Evolutionary conservation across 2,797 vertebrate genomes (phyloP), one percentile per base, ranked within the genome.

Genomic region (Premnoplex brunnescens): DNA sequence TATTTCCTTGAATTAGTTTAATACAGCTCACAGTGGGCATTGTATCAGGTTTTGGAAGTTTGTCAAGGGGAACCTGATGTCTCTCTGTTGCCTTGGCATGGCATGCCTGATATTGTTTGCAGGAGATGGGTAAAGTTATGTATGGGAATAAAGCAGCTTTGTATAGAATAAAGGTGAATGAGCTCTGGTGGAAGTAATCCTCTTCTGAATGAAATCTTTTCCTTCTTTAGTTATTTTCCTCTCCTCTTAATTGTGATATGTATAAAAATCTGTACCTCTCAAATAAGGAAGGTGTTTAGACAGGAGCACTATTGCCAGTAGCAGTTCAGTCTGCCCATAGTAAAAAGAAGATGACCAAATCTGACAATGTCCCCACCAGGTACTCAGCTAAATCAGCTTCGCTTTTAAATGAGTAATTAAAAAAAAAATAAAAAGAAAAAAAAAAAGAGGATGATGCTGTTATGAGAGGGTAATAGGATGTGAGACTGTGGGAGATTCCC

Each of bases 121-220:
- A 64, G 56, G 34, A 91, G n/a, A 44, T n/a, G 56, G 43, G 37
- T 87, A 13, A 69, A 79, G 19, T 64, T 92, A 26, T 0, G 0
- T 55, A 12, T 8, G 80, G 43, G 37, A 89, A 69, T 77, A 91
- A 89, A 84, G 36, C 22, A n/a, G 32, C 19, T 92, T 87, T 90
- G 68, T 91, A 73, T 48, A 75, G 89, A 95, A 91, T 60, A 85
- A 67, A 95, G 80, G 81, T 91, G 48, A 76, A 93, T 95, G 37
- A 34, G 10, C 12, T 6, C 22, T 68, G 46, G 34, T 86, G 76
- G 72, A 83, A 95, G 95, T 93, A 94, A 94, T 92, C 41, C 43
- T 74, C n/a, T 91, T 92, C 39, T 4, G 30, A 84, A 44, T 86
- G 44, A 89, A 83, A 85, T 52, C 30, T 59, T 95, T 85, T 83